Evolutionary conservation across 35 echinoderm and acorn worm species (phyloP).

Genomic region (Chiridota heheva): DNA sequence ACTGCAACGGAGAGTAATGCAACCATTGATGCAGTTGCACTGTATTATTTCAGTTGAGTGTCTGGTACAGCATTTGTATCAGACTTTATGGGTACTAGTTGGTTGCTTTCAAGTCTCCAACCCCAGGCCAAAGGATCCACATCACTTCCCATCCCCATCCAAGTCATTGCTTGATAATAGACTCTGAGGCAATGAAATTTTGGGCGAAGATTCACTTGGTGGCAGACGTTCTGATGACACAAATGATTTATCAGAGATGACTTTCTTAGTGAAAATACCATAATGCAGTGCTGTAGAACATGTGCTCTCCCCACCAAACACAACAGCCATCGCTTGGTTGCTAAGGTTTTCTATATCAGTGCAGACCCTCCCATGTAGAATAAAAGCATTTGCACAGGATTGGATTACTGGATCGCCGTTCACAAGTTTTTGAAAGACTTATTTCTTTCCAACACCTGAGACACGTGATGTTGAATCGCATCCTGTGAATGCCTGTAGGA

Average conservation of each 20-base stretch:
- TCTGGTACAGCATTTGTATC: conserved; percentile 13
- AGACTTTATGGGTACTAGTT: neutral
- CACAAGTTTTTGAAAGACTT: conserved; percentile 40
- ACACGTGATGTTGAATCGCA: conserved; percentile 61
- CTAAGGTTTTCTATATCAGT: conserved; percentile 16
- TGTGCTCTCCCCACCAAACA: conserved; percentile 33
- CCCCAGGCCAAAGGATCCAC: conserved; percentile 27
- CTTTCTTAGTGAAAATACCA: conserved; percentile 5
- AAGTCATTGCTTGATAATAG: conserved; percentile 19
- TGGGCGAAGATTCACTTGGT: conserved; percentile 16
- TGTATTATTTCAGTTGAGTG: conserved; percentile 12
- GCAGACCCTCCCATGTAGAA: neutral
- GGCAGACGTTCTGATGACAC: conserved; percentile 48
- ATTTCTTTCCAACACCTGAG: conserved; percentile 62
- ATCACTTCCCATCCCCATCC: neutral
- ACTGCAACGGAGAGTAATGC: neutral
- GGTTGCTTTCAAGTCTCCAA: neutral
- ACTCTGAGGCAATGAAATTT: conserved; percentile 10
- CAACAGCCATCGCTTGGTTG: conserved; percentile 39
- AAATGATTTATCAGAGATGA: conserved; percentile 23
- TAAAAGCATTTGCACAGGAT: conserved; percentile 27
- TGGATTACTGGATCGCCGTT: conserved; percentile 6
- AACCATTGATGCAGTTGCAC: conserved; percentile 33
- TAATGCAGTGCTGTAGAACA: conserved; percentile 6
- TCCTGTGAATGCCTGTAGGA: conserved; percentile 57